Base-by-base conservation (phyloP, 2,888 invertebrate genomes). In the Cremastobaeus sp. region DNA sequence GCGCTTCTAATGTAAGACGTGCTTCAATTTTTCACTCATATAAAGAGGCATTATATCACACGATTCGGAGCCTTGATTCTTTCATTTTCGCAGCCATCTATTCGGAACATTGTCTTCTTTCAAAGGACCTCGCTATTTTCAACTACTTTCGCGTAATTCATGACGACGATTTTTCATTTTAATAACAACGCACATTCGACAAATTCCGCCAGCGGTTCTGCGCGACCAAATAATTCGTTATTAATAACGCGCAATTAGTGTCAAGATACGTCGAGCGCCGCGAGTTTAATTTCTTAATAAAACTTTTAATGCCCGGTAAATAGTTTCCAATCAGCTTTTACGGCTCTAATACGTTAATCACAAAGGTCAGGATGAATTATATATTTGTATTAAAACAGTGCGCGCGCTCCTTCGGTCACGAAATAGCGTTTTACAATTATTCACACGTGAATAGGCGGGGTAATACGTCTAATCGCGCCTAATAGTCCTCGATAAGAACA, bases 401-500 rank as follows among this genome's bases (percentile, higher is more conserved):
- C 60, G 75, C 71, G 76, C 70, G 68, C 68, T 59, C 62, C 71
- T 68, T 59, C 72, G 59, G 75, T 62, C 78, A 77, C 73, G 74
- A 76, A 77, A 78, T 69, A 45, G 28, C 73, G 66, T 54, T 73
- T 55, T 62, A 59, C 60, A 65, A 73, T 66, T 64, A 69, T 35
- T 77, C 77, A 79, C 78, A 81, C 76, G 78, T 70, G 76, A 80
- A 79, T 78, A 54, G 77, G 77, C 79, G 78, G 81, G 77, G 81
- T 81, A 66, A 66, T 73, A 66, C 60, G 66, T 45, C 72, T 84
- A 85, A 85, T 84, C 84, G 82, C 82, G 80, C 83, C 83, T 83
- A 84, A 84, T 84, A 82, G 83, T 83, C 81, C 82, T 82, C 81
- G 82, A 84, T 79, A 77, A 78, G 47, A 81, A 79, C 82, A 78